Evolutionary conservation across 2,113 vertebrate species (phyloP), one percentile per base, ranked within the genome.

Genomic region (Pterocles gutturalis): DNA sequence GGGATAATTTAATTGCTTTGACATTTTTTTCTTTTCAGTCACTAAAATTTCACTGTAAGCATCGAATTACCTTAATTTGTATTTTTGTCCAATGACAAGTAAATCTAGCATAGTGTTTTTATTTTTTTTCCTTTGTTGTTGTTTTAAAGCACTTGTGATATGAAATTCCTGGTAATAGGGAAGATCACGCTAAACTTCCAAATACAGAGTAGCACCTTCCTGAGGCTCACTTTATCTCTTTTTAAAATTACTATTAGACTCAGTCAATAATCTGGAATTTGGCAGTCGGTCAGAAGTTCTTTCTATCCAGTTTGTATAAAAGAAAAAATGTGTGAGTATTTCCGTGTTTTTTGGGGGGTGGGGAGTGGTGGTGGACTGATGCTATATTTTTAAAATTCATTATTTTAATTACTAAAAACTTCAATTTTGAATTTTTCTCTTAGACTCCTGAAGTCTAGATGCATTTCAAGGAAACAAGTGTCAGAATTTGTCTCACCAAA

Each of bases 241-340:
- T 67, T 89, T 28, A 51, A 75, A 71, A 87, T 93, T 45, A 69
- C 25, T 86, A n/a, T 72, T 71, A 71, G 41, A 85, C 28, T 86
- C 57, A 96, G 45, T 77, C 66, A 91, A 78, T 80, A 97, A 92
- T 96, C 80, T 14, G 24, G n/a, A 95, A 95, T 93, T 96, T 90
- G 24, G 34, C 36, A 57, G 34, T 49, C 34, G 83, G 55, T 94
- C 43, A 87, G 75, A 92, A 91, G 25, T 51, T 72, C 38, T 60
- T 91, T 94, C 81, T 67, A 70, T 75, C 48, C 34, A 38, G 21
- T 61, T 93, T 46, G 89, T 79, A 26, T 14, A 36, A 36, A 87
- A 75, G n/a, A 87, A 62, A 73, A 81, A 78, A 90, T 45, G 28
- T 60, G 8, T 69, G 24, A 72, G 21, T 53, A 71, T 87, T 71